Percentiles rank a stretch among this genome's conserved stretches.
Conservation (phyloP, 2,888 invertebrate genomes). For the Tachina grossa region DNA sequence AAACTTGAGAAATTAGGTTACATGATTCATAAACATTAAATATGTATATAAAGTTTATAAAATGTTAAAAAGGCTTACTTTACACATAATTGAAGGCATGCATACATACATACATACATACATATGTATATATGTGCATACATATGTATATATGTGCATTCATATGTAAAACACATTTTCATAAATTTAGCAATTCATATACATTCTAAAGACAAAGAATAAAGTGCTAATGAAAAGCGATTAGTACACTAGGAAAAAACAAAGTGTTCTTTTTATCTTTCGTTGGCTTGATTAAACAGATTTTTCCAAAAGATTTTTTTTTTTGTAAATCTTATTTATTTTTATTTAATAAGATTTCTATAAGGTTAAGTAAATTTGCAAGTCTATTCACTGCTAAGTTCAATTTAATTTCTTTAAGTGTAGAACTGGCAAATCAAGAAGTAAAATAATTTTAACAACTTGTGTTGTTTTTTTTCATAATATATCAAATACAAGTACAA, state of each 20-base stretch:
- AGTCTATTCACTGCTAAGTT: too few species aligned
- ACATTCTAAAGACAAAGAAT: constrained; percentile 9
- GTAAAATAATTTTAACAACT: constrained; percentile 6
- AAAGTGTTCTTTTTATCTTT: too few species aligned
- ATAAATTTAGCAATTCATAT: constrained; percentile 2
- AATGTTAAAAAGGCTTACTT: constrained; percentile 26
- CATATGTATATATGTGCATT: too few species aligned
- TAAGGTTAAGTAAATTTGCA: too few species aligned
- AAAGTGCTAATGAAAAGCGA: background rate
- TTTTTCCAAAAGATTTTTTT: too few species aligned
- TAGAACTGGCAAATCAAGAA: constrained; percentile 2
- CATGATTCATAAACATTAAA: constrained; percentile 15
- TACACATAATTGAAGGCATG: constrained; percentile 21
- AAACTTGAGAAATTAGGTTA: constrained; percentile 53
- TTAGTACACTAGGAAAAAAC: constrained; percentile 1
- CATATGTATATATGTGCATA: too few species aligned
- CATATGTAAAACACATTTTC: constrained; percentile 1
- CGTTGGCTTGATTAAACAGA: too few species aligned
- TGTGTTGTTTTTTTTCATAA: background rate
- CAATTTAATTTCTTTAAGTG: constrained; percentile 7
- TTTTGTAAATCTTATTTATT: too few species aligned
- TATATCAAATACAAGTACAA: constrained; percentile 40
- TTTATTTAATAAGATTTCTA: too few species aligned
- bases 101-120: background rate
- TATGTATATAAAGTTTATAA: constrained; percentile 1